Percentiles rank a stretch among this genome's conserved stretches.
Conservation (phyloP, 2,797 vertebrate species). For the Ctenopoma kingsleyae region DNA sequence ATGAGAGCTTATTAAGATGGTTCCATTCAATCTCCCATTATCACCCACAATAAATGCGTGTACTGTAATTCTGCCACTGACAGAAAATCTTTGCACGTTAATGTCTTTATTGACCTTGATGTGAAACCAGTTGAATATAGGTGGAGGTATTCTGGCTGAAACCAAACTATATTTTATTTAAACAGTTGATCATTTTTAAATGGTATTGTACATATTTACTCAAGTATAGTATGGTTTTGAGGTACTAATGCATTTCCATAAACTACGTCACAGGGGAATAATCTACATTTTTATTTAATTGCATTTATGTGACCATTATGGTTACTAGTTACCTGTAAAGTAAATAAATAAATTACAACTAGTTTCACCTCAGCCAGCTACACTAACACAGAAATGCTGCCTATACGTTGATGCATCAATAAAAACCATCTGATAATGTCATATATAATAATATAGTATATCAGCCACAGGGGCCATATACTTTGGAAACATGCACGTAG, state of each 20-base stretch:
- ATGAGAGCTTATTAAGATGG: constrained; percentile 85
- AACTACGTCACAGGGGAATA: no score
- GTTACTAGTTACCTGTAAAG: not conserved
- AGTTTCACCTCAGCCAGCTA: not conserved
- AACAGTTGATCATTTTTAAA: constrained; percentile 22
- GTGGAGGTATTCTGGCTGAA: constrained; percentile 25
- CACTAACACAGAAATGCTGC: not conserved
- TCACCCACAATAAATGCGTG: constrained; percentile 73
- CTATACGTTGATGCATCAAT: not conserved
- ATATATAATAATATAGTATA: not conserved
- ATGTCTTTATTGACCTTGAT: constrained; percentile 74
- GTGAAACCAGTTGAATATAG: constrained; percentile 57
- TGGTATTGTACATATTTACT: not conserved
- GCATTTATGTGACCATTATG: not conserved
- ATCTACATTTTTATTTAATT: no score
- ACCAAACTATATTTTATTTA: constrained; percentile 20
- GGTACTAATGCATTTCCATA: not conserved
- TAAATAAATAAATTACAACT: not conserved
- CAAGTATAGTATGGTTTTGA: not conserved
- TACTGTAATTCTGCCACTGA: constrained; percentile 71
- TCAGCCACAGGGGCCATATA: not conserved
- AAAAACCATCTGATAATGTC: not conserved
- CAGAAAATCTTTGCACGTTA: constrained; percentile 64
- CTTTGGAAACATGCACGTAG: not conserved
- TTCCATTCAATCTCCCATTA: constrained; percentile 82